Percentiles rank a stretch among this genome's conserved stretches.
phyloP scores from a whole-genome alignment of 2,113 vertebrate genomes.

The Prunella fulvescens region DNA sequence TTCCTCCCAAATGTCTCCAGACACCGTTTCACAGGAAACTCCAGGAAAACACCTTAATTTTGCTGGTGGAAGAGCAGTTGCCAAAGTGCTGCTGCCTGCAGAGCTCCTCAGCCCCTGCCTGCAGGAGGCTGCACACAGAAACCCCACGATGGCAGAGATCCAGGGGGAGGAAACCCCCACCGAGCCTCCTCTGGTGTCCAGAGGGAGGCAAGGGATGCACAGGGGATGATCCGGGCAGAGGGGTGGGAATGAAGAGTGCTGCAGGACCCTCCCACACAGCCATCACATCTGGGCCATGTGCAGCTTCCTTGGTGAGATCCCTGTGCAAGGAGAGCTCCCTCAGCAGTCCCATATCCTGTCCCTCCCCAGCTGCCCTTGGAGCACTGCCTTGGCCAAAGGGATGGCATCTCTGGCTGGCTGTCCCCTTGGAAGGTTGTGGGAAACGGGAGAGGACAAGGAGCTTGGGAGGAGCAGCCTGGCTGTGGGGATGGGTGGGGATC shows the following conservation, averaged over 20 bases:
- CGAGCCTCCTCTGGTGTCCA: background rate
- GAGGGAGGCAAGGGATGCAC: background rate
- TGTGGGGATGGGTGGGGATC: background rate
- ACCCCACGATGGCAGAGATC: background rate
- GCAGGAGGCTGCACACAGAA: background rate
- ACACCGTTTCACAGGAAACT: background rate
- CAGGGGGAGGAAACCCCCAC: background rate
- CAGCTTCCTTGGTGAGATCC: background rate
- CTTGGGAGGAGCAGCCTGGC: background rate
- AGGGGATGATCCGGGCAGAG: background rate
- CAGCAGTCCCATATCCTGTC: background rate
- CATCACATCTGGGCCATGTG: fast-evolving
- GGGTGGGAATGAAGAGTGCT: background rate
- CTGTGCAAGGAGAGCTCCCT: background rate
- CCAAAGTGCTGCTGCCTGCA: background rate
- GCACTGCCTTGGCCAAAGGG: background rate
- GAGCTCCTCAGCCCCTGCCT: background rate
- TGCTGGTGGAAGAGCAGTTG: background rate
- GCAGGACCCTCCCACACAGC: background rate
- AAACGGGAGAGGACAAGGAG: background rate
- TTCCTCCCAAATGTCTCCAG: background rate
- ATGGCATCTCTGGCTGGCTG: background rate
- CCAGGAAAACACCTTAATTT: background rate
- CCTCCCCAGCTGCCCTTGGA: background rate
- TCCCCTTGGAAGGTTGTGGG: background rate